Conservation (phyloP, 2,797 vertebrate species). For the Acestrorhynchus altus region DNA sequence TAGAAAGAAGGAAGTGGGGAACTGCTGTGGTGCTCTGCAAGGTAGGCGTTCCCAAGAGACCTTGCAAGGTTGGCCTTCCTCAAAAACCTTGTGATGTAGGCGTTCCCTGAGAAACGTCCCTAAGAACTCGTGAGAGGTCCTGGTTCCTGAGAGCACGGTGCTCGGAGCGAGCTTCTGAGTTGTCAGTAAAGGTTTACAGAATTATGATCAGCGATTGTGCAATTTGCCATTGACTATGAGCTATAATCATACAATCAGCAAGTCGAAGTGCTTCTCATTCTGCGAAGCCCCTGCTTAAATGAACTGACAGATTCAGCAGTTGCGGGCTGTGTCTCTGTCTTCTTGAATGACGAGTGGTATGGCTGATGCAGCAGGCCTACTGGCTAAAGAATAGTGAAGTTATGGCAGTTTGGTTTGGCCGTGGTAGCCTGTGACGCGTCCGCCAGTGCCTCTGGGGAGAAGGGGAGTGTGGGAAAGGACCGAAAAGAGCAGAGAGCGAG, state of each 20-base stretch:
- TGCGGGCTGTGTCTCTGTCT: neutral
- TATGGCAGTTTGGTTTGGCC: slow-evolving; percentile 74
- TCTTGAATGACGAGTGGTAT: neutral
- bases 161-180: neutral
- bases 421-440: slow-evolving; percentile 72
- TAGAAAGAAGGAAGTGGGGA: too few relatives aligned
- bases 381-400: slow-evolving; percentile 1
- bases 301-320: neutral
- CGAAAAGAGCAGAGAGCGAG: slow-evolving; percentile 61
- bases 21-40: too few relatives aligned
- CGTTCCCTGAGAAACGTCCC: too few relatives aligned
- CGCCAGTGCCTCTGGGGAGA: slow-evolving; percentile 67
- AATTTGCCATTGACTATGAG: neutral
- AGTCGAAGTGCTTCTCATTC: neutral
- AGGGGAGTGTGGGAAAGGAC: slow-evolving; percentile 79
- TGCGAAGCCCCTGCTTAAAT: neutral
- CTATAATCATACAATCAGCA: neutral
- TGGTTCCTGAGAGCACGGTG: neutral
- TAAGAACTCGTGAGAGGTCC: too few relatives aligned
- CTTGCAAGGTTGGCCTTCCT: too few relatives aligned
- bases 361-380: neutral
- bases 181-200: neutral
- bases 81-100: too few relatives aligned
- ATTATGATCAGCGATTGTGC: neutral
- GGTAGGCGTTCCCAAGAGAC: too few relatives aligned